A percentile compares a stretch with the other conserved stretches of the same genome.
Conservation (phyloP, 2,888 invertebrate genomes). For the Colletes collaris region DNA sequence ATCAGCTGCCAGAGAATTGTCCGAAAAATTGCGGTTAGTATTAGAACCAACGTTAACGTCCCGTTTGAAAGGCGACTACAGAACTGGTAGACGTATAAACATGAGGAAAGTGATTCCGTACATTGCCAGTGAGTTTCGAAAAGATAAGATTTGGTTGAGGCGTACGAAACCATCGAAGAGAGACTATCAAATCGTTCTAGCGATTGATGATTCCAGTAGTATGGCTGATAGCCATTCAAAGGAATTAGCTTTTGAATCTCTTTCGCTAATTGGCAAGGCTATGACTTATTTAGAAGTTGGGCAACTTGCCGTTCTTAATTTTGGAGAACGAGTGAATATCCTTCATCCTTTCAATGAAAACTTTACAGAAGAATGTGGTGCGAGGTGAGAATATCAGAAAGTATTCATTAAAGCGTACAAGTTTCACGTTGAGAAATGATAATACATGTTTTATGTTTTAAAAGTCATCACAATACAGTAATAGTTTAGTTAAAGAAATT, state of each 20-base stretch:
- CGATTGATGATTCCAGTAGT: slow-evolving; percentile 97
- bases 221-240: slow-evolving; percentile 96
- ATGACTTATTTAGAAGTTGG: slow-evolving; percentile 97
- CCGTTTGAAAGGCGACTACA: slow-evolving; percentile 96
- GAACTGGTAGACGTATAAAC: slow-evolving; percentile 98
- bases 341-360: slow-evolving; percentile 94
- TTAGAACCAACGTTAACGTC: slow-evolving; percentile 98
- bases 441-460: background rate
- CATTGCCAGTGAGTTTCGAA: slow-evolving; percentile 99
- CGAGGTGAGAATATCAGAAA: slow-evolving; percentile 82
- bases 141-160: slow-evolving; percentile 99
- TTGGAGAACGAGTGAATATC: slow-evolving; percentile 93
- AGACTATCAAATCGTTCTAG: slow-evolving; percentile 97
- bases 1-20: slow-evolving; percentile 91
- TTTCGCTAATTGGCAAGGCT: slow-evolving; percentile 94
- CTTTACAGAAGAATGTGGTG: slow-evolving; percentile 94
- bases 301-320: slow-evolving; percentile 95
- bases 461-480: background rate
- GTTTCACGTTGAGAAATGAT: too few species aligned
- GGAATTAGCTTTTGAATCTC: slow-evolving; percentile 96
- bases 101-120: slow-evolving; percentile 99
- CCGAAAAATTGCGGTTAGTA: slow-evolving; percentile 96
- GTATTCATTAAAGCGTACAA: background rate
- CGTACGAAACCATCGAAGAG: slow-evolving; percentile 97
- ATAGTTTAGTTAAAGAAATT: background rate